Evolutionary conservation across 2,113 vertebrate species (phyloP).

Genomic region (Manacus vitellinus): DNA sequence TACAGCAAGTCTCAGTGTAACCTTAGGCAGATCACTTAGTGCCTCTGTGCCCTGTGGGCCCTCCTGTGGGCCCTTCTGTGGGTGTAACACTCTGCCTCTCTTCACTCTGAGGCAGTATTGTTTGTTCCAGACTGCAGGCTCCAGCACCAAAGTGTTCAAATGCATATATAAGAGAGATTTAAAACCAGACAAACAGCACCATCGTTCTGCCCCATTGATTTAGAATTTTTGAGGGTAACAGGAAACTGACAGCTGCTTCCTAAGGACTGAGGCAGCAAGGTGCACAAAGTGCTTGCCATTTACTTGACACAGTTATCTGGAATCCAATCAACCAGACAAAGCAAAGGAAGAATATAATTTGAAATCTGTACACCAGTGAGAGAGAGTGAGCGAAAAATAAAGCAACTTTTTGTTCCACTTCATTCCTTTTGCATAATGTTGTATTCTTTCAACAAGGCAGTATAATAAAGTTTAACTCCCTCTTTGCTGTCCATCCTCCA

Average conservation of each 20-base stretch:
- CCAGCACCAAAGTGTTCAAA: not conserved
- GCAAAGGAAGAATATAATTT: not conserved
- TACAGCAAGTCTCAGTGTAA: not conserved
- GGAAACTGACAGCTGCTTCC: not conserved
- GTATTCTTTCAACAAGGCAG: constrained; percentile 69
- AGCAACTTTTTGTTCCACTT: constrained; percentile 66
- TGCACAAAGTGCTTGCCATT: not conserved
- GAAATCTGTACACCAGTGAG: constrained; percentile 15
- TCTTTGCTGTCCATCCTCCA: constrained; percentile 42
- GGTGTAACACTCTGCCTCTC: not conserved
- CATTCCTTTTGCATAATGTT: constrained; percentile 68
- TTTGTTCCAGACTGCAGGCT: not conserved
- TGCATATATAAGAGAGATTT: not conserved
- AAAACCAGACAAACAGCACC: not conserved
- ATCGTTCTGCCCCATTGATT: not conserved
- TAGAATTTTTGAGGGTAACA: not conserved
- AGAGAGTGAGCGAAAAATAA: constrained; percentile 24
- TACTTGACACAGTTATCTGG: not conserved
- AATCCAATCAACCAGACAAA: not conserved
- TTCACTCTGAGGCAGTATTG: not conserved
- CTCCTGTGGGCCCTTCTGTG: not conserved
- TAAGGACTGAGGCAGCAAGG: not conserved
- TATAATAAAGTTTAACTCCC: constrained; percentile 67
- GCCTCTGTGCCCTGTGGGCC: not conserved
- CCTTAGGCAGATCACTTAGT: not conserved